These are phyloP conservation scores for Rhopilema esculentum DNA, from an alignment of 30 jellyfish, hydroid and myxozoan genomes.

Conservation along the genomic window DNA sequence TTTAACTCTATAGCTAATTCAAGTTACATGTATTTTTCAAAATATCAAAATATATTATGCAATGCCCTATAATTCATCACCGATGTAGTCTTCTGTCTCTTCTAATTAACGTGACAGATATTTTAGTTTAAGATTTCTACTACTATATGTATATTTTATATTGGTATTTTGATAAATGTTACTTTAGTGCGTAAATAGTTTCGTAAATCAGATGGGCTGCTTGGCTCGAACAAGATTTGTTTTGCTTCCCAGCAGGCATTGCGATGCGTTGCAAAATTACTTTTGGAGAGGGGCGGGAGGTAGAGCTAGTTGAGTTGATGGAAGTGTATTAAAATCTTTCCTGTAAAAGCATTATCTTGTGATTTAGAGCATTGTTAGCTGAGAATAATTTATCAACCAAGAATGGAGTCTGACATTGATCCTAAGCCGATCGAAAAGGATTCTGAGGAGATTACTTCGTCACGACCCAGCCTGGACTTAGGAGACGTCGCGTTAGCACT, in stretches of 20 bases:
- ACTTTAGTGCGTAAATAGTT: neutral
- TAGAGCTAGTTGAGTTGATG: too few species aligned
- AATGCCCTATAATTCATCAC: too few species aligned
- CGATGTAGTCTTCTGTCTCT: too few species aligned
- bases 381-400: neutral
- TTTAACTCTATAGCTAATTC: too few species aligned
- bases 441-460: neutral
- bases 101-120: too few species aligned
- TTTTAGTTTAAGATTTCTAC: too few species aligned
- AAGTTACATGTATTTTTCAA: too few species aligned
- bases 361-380: neutral
- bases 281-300: neutral
- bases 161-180: neutral
- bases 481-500: neutral
- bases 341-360: neutral
- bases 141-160: too few species aligned
- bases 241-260: neutral
- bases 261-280: neutral
- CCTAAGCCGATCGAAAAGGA: neutral
- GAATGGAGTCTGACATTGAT: neutral
- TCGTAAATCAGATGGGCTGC: neutral
- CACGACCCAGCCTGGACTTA: neutral
- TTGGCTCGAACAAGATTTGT: neutral
- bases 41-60: too few species aligned
- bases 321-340: too few species aligned